Conservation (phyloP, 2,797 vertebrate species). For the Acipenser transmontanus region DNA sequence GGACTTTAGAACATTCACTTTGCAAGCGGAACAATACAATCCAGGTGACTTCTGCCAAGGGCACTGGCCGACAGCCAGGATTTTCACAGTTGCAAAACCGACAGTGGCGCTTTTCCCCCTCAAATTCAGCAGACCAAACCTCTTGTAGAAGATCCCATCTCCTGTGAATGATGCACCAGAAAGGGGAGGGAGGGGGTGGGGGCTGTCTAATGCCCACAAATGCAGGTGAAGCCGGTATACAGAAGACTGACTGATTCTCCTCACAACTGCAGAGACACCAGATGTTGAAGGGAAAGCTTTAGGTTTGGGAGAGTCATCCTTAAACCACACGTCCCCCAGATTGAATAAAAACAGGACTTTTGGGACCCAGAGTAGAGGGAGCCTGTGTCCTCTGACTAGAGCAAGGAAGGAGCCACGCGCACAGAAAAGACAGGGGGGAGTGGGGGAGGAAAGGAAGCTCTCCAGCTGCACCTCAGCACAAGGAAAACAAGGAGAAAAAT, state of each 20-base stretch:
- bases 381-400: slow-evolving; percentile 50
- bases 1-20: slow-evolving; percentile 16
- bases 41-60: slow-evolving; percentile 48
- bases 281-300: slow-evolving; percentile 38
- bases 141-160: slow-evolving; percentile 1
- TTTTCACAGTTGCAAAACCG: slow-evolving; percentile 18
- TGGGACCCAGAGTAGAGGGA: slow-evolving; percentile 44
- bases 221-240: slow-evolving; percentile 34
- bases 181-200: slow-evolving; percentile 27
- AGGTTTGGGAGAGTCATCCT: slow-evolving; percentile 41
- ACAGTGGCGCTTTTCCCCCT: slow-evolving; percentile 43
- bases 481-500: slow-evolving; percentile 50
- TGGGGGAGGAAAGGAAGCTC: slow-evolving; percentile 33
- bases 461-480: slow-evolving; percentile 44
- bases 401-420: slow-evolving; percentile 55
- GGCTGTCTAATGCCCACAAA: slow-evolving; percentile 26
- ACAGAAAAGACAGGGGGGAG: slow-evolving; percentile 30
- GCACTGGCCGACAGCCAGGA: slow-evolving; percentile 39
- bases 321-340: slow-evolving; percentile 30
- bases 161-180: not conserved
- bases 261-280: slow-evolving; percentile 33
- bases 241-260: slow-evolving; percentile 32
- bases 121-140: slow-evolving; percentile 13
- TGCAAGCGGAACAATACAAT: slow-evolving; percentile 26
- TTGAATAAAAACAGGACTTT: slow-evolving; percentile 32